Evolutionary conservation across 2,888 invertebrate genomes (phyloP).

Genomic region (Neria commutata): DNA sequence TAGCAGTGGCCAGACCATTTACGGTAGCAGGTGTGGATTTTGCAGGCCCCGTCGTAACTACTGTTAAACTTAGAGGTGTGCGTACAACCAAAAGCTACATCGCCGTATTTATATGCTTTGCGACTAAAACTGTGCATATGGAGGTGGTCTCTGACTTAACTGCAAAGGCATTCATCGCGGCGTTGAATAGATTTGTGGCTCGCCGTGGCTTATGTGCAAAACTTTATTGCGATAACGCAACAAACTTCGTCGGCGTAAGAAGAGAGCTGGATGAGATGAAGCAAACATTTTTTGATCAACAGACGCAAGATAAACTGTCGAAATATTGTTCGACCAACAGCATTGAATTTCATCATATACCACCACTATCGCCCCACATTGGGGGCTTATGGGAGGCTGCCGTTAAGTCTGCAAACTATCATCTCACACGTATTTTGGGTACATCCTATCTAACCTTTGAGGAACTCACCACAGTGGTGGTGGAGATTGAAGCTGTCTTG

Average conservation of each 20-base stretch:
- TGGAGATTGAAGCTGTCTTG: slow-evolving; percentile 25
- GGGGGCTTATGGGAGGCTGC: slow-evolving; percentile 28
- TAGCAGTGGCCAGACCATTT: slow-evolving; percentile 20
- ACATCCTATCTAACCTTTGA: slow-evolving; percentile 21
- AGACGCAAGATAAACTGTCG: slow-evolving; percentile 8
- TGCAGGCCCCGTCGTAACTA: slow-evolving; percentile 23
- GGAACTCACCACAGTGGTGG: slow-evolving; percentile 22
- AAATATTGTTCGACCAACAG: slow-evolving; percentile 20
- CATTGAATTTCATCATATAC: slow-evolving; percentile 26
- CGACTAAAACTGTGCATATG: slow-evolving; percentile 31
- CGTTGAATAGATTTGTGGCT: not conserved
- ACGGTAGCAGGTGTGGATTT: slow-evolving; percentile 24
- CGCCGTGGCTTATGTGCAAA: not conserved
- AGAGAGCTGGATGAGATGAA: slow-evolving; percentile 14
- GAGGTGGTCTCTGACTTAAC: slow-evolving; percentile 30
- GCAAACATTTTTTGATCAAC: slow-evolving; percentile 18
- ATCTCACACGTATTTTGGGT: slow-evolving; percentile 14
- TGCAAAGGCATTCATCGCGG: slow-evolving; percentile 24
- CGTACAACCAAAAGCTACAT: slow-evolving; percentile 24
- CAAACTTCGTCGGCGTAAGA: not conserved
- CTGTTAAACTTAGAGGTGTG: slow-evolving; percentile 19
- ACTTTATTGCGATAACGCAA: not conserved
- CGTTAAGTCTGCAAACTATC: slow-evolving; percentile 28
- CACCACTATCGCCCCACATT: slow-evolving; percentile 29
- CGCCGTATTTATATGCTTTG: slow-evolving; percentile 30